Evolutionary conservation across 2,888 invertebrate genomes (phyloP).

Genomic region (Galerucella calmariensis): DNA sequence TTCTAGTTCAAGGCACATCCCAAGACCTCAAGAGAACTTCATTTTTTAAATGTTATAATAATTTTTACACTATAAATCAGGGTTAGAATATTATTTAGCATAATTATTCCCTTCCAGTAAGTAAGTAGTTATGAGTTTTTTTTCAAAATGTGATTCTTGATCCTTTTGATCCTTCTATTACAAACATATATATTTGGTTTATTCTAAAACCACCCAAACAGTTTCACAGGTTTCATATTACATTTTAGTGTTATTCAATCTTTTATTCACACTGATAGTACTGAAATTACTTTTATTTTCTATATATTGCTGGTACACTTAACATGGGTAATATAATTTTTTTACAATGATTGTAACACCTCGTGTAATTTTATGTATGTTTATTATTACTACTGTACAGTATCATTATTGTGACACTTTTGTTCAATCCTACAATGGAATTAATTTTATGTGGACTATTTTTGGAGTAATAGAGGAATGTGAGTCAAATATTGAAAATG

Average conservation of each 20-base stretch:
- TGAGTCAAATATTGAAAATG: slow-evolving; percentile 89
- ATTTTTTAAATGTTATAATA: no score
- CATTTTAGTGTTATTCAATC: background rate
- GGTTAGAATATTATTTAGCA: no score
- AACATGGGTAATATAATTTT: background rate
- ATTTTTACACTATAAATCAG: no score
- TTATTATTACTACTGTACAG: background rate
- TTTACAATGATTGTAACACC: background rate
- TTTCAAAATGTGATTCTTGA: no score
- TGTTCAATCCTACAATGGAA: slow-evolving; percentile 44
- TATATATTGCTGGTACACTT: background rate
- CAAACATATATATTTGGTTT: background rate
- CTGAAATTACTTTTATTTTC: background rate
- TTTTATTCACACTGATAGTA: background rate
- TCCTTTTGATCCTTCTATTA: no score
- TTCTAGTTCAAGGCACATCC: no score
- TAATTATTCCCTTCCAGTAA: no score
- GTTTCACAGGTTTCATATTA: background rate
- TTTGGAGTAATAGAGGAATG: slow-evolving; percentile 94
- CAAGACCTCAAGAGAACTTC: no score
- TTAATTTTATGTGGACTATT: slow-evolving; percentile 69
- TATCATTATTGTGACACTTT: background rate
- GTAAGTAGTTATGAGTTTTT: no score
- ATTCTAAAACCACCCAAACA: background rate
- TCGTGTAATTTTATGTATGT: slow-evolving; percentile 1